phyloP scores from a whole-genome alignment of 2,888 invertebrate genomes.

The Acrobasis repandana region DNA sequence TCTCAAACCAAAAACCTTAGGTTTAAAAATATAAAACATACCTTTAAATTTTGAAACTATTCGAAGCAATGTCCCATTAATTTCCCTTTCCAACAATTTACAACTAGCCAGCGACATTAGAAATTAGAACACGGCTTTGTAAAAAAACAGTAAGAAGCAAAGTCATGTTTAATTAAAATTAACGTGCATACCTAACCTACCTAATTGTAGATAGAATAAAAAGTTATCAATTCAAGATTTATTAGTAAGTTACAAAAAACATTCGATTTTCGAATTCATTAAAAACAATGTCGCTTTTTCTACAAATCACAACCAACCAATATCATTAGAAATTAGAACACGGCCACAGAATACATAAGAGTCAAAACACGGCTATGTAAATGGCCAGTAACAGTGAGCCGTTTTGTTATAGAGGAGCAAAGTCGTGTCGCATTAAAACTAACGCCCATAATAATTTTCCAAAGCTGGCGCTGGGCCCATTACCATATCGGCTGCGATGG shows the following conservation, averaged over 20 bases:
- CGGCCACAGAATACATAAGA: too few species aligned
- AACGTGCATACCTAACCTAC: slow-evolving; percentile 39
- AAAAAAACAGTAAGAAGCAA: slow-evolving; percentile 32
- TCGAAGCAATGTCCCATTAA: background rate
- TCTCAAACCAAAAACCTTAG: too few species aligned
- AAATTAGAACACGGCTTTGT: slow-evolving; percentile 36
- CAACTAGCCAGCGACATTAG: slow-evolving; percentile 25
- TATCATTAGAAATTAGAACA: slow-evolving; percentile 30
- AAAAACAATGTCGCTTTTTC: background rate
- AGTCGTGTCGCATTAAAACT: slow-evolving; percentile 51
- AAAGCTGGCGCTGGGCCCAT: slow-evolving; percentile 31
- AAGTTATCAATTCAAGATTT: background rate
- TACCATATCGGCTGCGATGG: slow-evolving; percentile 36
- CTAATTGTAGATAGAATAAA: too few species aligned
- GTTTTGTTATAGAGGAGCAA: slow-evolving; percentile 33
- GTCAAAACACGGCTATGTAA: slow-evolving; percentile 42
- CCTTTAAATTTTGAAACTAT: background rate
- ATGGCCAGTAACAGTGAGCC: slow-evolving; percentile 34
- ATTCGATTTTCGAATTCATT: background rate
- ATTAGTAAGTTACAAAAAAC: background rate
- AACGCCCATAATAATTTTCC: slow-evolving; percentile 51
- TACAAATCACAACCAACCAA: slow-evolving; percentile 30
- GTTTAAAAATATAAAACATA: too few species aligned
- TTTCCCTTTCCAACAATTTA: slow-evolving; percentile 27
- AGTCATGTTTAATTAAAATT: slow-evolving; percentile 51